phyloP scores from a whole-genome alignment of 2,113 vertebrate genomes.

The Callipepla californica region DNA sequence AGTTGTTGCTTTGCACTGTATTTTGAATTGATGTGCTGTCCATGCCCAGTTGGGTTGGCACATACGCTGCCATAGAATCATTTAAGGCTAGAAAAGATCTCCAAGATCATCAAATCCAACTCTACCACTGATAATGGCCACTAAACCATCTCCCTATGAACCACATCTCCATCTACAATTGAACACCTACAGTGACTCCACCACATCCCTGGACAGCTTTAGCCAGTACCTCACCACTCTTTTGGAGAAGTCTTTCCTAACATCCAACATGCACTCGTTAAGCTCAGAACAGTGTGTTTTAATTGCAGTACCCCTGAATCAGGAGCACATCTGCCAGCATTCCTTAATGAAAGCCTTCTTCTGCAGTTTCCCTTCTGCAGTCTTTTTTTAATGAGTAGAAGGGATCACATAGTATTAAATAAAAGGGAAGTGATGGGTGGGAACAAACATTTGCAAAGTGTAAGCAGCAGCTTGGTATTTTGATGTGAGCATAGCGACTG shows the following conservation, averaged over 20 bases:
- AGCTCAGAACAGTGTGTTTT: neutral
- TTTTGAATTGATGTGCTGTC: neutral
- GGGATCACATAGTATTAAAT: neutral
- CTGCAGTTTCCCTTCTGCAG: neutral
- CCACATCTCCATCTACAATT: no score
- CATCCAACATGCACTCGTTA: neutral
- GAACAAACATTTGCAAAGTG: neutral
- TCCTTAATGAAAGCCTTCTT: neutral
- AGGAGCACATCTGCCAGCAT: neutral
- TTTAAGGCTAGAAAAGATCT: no score
- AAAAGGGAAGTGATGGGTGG: neutral
- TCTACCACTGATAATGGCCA: no score
- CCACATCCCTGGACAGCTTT: no score
- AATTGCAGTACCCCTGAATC: neutral
- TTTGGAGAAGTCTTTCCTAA: no score
- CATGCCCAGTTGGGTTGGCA: rapidly evolving
- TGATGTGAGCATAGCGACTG: neutral
- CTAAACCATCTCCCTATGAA: no score
- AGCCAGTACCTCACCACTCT: no score
- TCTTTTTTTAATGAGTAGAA: no score
- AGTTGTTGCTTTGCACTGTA: neutral
- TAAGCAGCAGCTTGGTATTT: neutral
- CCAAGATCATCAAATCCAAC: no score
- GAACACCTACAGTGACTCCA: no score
- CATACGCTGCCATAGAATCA: no score